Percentiles rank a stretch among this genome's conserved stretches.
Evolutionary conservation across 2,113 vertebrate species (phyloP).

Genomic region (Varanus salvator): DNA sequence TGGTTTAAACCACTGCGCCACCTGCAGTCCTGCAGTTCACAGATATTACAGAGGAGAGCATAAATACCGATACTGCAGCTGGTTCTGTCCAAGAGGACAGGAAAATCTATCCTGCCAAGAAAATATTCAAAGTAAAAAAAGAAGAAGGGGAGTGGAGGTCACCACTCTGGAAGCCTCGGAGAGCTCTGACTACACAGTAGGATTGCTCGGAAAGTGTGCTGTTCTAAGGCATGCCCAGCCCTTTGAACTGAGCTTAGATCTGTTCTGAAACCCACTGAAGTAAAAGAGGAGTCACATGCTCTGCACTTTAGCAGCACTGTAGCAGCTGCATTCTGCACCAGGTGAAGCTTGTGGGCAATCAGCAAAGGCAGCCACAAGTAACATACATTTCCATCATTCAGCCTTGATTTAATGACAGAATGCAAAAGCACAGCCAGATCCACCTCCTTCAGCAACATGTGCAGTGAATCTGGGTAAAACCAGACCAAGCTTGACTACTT

Average conservation of each 20-base stretch:
- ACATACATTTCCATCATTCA: not conserved
- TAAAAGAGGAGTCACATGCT: not conserved
- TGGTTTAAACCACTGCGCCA: too few relatives aligned
- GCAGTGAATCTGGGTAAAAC: not conserved
- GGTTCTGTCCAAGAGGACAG: not conserved
- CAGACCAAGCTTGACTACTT: not conserved
- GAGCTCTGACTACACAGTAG: too few relatives aligned
- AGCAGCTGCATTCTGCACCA: not conserved
- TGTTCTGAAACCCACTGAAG: not conserved
- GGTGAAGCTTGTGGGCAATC: not conserved
- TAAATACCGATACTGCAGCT: not conserved
- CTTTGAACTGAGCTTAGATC: not conserved
- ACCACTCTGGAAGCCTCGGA: too few relatives aligned
- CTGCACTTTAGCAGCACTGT: not conserved
- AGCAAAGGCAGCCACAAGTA: not conserved
- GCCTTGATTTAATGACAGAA: not conserved
- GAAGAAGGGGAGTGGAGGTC: too few relatives aligned
- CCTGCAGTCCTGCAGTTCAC: too few relatives aligned
- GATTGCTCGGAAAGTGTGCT: too few relatives aligned
- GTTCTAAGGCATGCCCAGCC: not conserved
- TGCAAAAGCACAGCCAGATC: not conserved
- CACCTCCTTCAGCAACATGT: not conserved
- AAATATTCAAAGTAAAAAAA: too few relatives aligned
- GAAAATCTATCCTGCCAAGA: not conserved
- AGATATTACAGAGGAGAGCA: not conserved